Evolutionary conservation across 2,797 vertebrate species (phyloP).

Genomic region (Sparus aurata): DNA sequence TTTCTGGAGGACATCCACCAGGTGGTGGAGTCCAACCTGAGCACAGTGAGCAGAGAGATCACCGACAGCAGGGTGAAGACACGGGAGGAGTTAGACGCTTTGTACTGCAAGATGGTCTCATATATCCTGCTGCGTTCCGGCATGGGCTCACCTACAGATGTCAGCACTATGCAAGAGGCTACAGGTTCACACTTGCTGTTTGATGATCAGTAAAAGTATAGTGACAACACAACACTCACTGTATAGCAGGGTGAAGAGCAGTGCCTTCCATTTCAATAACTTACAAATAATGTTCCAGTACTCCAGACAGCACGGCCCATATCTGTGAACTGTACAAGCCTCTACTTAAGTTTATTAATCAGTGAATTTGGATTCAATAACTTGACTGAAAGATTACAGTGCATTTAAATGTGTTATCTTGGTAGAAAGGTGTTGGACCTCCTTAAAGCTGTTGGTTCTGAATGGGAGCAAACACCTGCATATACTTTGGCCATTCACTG

Average conservation of each 20-base stretch:
- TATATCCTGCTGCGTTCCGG: slow-evolving; percentile 88
- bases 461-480: background rate
- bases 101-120: slow-evolving; percentile 87
- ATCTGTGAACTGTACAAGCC: background rate
- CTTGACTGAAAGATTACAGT: background rate
- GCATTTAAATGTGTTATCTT: background rate
- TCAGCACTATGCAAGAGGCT: slow-evolving; percentile 85
- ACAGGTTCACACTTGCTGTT: slow-evolving; percentile 82
- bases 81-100: slow-evolving; percentile 82
- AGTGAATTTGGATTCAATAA: background rate
- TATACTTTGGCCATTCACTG: background rate
- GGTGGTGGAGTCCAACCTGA: slow-evolving; percentile 83
- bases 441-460: too few relatives aligned
- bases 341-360: background rate
- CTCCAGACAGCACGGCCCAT: background rate
- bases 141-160: slow-evolving; percentile 87
- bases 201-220: background rate
- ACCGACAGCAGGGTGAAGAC: slow-evolving; percentile 82
- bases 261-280: background rate
- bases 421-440: too few relatives aligned
- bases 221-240: background rate
- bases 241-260: background rate
- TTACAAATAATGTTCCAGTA: background rate
- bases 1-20: slow-evolving; percentile 87
- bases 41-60: slow-evolving; percentile 87